Conservation (phyloP, 2,888 invertebrate species). For the Crematogaster levior region DNA sequence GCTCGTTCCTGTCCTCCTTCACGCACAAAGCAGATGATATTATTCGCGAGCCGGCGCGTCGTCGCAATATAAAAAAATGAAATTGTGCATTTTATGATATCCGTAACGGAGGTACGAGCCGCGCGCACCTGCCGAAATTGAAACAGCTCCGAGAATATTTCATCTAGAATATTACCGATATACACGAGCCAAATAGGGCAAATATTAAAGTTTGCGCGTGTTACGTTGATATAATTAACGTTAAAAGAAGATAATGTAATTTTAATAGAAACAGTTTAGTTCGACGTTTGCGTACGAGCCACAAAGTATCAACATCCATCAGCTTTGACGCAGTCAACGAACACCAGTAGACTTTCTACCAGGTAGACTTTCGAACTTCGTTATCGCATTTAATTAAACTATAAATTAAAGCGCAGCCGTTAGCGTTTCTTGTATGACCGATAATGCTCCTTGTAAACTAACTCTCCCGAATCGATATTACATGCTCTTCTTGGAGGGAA, state of each 20-base stretch:
- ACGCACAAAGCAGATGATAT: constrained; percentile 45
- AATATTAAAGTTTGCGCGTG: constrained; percentile 29
- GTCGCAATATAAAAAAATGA: constrained; percentile 43
- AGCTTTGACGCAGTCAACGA: constrained; percentile 38
- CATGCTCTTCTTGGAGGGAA: background rate
- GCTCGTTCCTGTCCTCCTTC: constrained; percentile 39
- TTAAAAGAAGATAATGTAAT: constrained; percentile 43
- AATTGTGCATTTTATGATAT: constrained; percentile 29
- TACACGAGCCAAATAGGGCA: background rate
- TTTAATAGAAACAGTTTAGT: constrained; percentile 43
- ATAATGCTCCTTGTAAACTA: constrained; percentile 39
- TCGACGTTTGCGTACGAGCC: constrained; percentile 22
- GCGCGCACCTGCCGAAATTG: constrained; percentile 10
- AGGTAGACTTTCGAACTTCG: constrained; percentile 43
- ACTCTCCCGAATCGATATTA: constrained; percentile 41
- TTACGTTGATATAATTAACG: constrained; percentile 21
- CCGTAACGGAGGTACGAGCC: constrained; percentile 1
- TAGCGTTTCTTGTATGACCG: constrained; percentile 47
- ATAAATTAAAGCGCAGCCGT: constrained; percentile 50
- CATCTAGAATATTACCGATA: constrained; percentile 1
- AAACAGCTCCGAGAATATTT: background rate
- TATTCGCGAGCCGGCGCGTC: background rate
- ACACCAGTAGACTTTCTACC: constrained; percentile 24
- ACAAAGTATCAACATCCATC: constrained; percentile 45
- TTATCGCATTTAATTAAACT: constrained; percentile 55